Base-by-base conservation (phyloP, 2,113 vertebrate genomes). In the Numida meleagris region DNA sequence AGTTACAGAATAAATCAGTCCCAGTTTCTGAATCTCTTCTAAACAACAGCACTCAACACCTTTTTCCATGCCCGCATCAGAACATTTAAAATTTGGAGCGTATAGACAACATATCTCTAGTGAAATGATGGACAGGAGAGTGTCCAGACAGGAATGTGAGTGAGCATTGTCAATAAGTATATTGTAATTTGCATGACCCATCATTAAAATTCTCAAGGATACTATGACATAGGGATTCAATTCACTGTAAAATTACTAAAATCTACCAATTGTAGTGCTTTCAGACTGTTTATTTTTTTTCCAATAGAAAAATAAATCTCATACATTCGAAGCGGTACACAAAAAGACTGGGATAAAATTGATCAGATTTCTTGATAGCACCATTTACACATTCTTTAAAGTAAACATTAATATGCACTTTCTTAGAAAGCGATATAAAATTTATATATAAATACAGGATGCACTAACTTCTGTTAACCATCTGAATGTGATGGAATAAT, bases 401-500 rank as follows among this genome's bases (percentile, higher is more conserved):
- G 98, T 98, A 98, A 98, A 98, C 98, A 98, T 98, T 98, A 98
- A 98, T 98, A 98, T 98, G 98, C 98, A 98, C 98, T 98, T 98
- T 98, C 98, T 98, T 98, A 98, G 98, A 98, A 98, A 98, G 98
- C 98, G 98, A 98, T 98, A 98, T 98, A 98, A 98, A 98, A 98
- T 98, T 93, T 91, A 96, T 94, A 97, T 97, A 97, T 90, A 97
- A 98, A 98, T 98, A 98, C 97, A 98, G 97, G 97, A 98, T 48
- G 97, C 96, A 97, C 98, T 98, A 98, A 98, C 98, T 98, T 98
- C 97, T 98, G 98, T 98, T 98, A 98, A 98, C 98, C 98, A 98
- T 98, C 98, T 98, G 98, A 98, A 98, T 98, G 97, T 96, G 98
- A 98, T 98, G 98, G 98, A 98, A 97, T 97, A 97, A 98, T 98